Percentiles rank a stretch among this genome's conserved stretches.
These are phyloP conservation scores for Cyclura pinguis DNA, from an alignment of 2,797 vertebrate genomes.

Conservation along the genomic window DNA sequence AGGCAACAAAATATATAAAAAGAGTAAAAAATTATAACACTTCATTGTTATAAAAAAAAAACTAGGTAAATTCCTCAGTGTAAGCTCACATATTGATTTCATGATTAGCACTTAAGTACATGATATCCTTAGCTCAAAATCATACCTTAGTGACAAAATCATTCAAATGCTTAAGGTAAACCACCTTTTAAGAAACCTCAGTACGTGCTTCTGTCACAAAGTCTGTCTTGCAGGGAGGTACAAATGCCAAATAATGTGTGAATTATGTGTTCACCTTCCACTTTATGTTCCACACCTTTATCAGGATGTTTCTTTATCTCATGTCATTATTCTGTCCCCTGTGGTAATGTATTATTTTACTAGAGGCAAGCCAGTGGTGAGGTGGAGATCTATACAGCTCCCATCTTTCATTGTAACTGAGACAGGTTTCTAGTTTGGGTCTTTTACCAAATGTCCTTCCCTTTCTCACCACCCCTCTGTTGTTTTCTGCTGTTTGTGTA, in stretches of 20 bases:
- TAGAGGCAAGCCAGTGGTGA: slow-evolving; percentile 25
- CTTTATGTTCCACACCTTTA: background rate
- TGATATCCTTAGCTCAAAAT: background rate
- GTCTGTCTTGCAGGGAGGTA: too few species aligned
- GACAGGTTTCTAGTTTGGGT: slow-evolving; percentile 37
- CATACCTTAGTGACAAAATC: background rate
- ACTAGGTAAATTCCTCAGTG: too few species aligned
- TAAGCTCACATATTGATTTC: too few species aligned
- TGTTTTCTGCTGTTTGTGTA: slow-evolving; percentile 70
- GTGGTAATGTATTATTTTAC: slow-evolving; percentile 19
- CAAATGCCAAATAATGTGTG: background rate
- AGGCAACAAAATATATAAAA: too few species aligned
- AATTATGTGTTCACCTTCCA: background rate
- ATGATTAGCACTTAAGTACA: background rate
- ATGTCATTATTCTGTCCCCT: slow-evolving; percentile 12
- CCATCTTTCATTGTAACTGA: background rate
- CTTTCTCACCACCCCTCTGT: slow-evolving; percentile 66
- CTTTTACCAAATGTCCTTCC: slow-evolving; percentile 61
- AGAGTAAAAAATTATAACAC: too few species aligned
- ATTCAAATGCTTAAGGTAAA: background rate
- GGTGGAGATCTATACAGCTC: slow-evolving; percentile 7
- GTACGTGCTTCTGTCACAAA: background rate
- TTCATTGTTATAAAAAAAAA: too few species aligned
- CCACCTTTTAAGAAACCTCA: background rate
- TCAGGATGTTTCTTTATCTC: background rate